Evolutionary conservation across 2,797 vertebrate genomes (phyloP).

Genomic region (Poeciliopsis presidionis): DNA sequence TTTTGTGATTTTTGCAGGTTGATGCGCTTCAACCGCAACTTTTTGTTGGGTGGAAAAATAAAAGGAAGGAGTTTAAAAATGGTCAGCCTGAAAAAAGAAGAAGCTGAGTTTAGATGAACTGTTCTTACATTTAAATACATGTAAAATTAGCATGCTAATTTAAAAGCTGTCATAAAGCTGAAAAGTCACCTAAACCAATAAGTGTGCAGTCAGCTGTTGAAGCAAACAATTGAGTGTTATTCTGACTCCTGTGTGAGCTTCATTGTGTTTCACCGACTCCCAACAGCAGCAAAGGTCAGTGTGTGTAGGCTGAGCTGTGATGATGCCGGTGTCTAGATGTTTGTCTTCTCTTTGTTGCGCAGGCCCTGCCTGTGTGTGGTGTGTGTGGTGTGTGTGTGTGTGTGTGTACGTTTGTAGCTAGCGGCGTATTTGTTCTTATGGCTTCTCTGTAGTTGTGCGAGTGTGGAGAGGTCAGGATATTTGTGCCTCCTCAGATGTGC

Average conservation of each 20-base stretch:
- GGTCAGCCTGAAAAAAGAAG: neutral
- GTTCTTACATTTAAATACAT: neutral
- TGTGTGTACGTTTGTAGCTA: conserved; percentile 16
- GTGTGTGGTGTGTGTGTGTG: neutral
- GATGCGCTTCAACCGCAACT: neutral
- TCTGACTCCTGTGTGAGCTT: conserved; percentile 26
- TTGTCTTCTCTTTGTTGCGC: conserved; percentile 61
- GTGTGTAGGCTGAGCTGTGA: conserved; percentile 57
- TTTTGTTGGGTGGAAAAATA: neutral
- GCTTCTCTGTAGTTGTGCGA: conserved; percentile 22
- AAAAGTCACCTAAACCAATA: neutral
- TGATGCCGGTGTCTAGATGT: conserved; percentile 58
- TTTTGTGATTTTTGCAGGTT: neutral
- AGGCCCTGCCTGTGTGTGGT: conserved; percentile 36
- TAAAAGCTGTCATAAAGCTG: neutral
- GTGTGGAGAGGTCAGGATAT: conserved; percentile 73
- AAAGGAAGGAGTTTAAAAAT: neutral
- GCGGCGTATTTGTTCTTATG: neutral
- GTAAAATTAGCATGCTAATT: neutral
- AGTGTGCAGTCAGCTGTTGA: neutral
- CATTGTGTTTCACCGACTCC: conserved; percentile 36
- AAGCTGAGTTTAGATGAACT: neutral
- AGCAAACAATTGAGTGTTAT: neutral
- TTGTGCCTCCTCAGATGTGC: conserved; percentile 76
- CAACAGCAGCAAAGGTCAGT: conserved; percentile 61